Evolutionary conservation across 2,113 vertebrate genomes (phyloP), one percentile per base, ranked within the genome.

Genomic region (Collichthys lucidus): DNA sequence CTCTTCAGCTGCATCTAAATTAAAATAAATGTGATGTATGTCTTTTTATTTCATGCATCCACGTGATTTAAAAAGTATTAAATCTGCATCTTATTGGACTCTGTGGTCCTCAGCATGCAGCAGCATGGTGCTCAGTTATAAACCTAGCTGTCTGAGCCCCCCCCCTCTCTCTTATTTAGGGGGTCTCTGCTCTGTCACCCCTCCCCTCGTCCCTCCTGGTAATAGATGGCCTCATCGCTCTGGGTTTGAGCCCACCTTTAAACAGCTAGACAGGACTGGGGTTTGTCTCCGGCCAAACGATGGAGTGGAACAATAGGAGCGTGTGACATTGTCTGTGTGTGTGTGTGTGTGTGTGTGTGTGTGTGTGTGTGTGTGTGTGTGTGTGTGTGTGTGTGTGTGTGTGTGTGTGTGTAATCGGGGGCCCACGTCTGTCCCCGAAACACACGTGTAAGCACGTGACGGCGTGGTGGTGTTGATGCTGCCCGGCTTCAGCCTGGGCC

Each of bases 261-360:
- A 77, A 79, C 84, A 65, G 79, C 67, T 49, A 65, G 73, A 83
- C 65, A 9, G 73, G 66, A 74, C 84, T 56, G 84, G 56, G 86
- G 83, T 84, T 77, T 64, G 71, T 81, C 75, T 84, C 20, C 5
- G 53, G 59, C 68, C 67, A 24, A 79, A 68, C 67, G 29, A 19
- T 73, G 80, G 65, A 79, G 72, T 14, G 73, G 83, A 87, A 93
- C 88, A 92, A 92, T 88, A 42, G 87, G 71, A 84, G 75, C 91
- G 93, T 94, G 95, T 92, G 83, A 73, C 94, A 90, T 83, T 92
- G 94, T 88, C 88, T 90, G 94, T 87, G 88, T 93, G 35, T 35
- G 35, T 35, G 35, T 35, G 31, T 35, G 31, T 35, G 31, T 88
- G 88, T 93, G 31, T 35, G 31, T 35, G 31, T 35, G 31, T 35